Conservation (phyloP, 2,113 vertebrate genomes). For the Macrotus californicus region DNA sequence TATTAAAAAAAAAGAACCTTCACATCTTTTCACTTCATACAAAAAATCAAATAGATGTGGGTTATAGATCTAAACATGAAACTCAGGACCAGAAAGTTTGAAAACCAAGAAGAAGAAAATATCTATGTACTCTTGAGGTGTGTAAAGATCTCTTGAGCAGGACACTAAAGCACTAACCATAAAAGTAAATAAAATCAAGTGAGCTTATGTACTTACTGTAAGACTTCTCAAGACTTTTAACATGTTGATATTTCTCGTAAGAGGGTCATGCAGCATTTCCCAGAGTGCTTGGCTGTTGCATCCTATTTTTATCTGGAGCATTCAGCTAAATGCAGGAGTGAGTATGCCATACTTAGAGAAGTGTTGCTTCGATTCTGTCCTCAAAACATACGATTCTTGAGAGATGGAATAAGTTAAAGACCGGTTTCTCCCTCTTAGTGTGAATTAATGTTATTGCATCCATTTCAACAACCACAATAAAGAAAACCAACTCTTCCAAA, state of each 20-base stretch:
- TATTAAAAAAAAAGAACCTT: not conserved
- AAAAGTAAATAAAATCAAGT: conserved; percentile 10
- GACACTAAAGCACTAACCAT: not conserved
- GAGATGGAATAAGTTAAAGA: not conserved
- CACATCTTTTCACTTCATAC: not conserved
- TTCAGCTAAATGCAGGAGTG: not conserved
- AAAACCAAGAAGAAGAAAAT: not conserved
- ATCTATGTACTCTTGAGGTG: not conserved
- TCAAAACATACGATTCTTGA: conserved; percentile 16
- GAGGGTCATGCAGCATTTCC: not conserved
- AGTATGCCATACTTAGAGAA: not conserved
- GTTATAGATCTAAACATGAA: conserved; percentile 5
- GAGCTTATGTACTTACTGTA: not conserved
- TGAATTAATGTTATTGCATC: conserved; percentile 8
- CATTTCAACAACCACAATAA: not conserved
- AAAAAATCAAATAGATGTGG: not conserved
- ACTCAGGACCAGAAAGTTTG: not conserved
- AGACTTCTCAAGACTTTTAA: not conserved
- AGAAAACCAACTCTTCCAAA: not conserved
- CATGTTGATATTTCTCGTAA: conserved; percentile 8
- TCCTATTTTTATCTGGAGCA: not conserved
- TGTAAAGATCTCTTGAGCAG: not conserved
- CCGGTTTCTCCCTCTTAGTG: not conserved
- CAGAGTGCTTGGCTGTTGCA: not conserved
- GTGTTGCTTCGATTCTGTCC: not conserved